Percentiles rank a stretch among this genome's conserved stretches.
phyloP scores from a whole-genome alignment of 2,113 vertebrate genomes.

The Bombycilla garrulus region DNA sequence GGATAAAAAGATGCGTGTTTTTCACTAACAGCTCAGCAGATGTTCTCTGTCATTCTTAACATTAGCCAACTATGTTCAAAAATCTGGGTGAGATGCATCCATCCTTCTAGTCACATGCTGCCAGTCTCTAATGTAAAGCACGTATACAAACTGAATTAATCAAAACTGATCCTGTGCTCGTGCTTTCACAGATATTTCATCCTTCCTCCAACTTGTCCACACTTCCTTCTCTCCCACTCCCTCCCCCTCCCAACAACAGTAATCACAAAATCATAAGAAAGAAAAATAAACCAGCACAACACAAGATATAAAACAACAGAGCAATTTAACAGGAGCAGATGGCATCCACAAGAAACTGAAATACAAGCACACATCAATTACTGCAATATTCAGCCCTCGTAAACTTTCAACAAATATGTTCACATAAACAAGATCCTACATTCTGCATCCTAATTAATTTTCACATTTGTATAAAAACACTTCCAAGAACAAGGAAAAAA shows the following conservation, averaged over 20 bases:
- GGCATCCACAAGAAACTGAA: constrained; percentile 26
- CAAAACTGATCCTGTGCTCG: neutral
- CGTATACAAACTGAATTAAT: neutral
- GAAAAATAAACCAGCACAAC: neutral
- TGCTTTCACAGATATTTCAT: neutral
- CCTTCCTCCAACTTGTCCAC: neutral
- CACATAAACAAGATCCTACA: constrained; percentile 20
- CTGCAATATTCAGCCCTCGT: constrained; percentile 34
- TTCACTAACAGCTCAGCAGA: neutral
- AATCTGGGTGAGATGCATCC: neutral
- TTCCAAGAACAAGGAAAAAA: neutral
- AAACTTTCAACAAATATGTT: constrained; percentile 58
- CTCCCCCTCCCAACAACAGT: neutral
- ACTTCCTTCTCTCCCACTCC: constrained; percentile 7
- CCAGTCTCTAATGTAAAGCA: neutral
- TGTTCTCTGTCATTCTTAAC: neutral
- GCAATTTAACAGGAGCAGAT: constrained; percentile 31
- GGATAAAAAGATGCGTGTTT: neutral
- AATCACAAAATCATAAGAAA: neutral
- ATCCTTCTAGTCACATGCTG: neutral
- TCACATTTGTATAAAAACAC: constrained; percentile 27
- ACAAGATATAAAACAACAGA: constrained; percentile 8
- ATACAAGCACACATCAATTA: constrained; percentile 33
- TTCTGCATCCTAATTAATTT: constrained; percentile 45
- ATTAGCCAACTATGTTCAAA: neutral